These are phyloP conservation scores for Trichogramma dendrolimi DNA, from an alignment of 2,888 invertebrate genomes.

Conservation along the genomic window DNA sequence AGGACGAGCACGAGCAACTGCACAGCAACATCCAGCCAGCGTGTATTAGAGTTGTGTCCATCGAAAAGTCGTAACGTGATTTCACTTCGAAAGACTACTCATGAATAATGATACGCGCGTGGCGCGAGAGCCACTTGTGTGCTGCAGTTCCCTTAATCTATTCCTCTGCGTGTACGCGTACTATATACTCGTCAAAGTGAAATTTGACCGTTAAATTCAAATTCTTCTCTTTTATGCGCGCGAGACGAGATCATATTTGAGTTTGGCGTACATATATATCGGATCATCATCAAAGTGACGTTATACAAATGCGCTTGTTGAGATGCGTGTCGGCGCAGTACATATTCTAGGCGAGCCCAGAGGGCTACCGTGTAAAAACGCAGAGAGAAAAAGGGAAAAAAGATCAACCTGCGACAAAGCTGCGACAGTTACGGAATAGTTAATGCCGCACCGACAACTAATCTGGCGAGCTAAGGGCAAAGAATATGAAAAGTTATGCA, in stretches of 20 bases:
- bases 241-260: constrained; percentile 4
- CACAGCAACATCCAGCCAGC: too few relatives aligned
- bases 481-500: too few relatives aligned
- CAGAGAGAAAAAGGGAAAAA: too few relatives aligned
- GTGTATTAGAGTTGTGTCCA: constrained; percentile 2
- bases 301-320: not conserved
- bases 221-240: constrained; percentile 3
- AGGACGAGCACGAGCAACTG: too few relatives aligned
- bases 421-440: too few relatives aligned
- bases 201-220: constrained; percentile 11
- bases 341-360: too few relatives aligned
- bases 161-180: too few relatives aligned
- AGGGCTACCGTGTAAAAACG: too few relatives aligned
- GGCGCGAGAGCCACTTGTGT: not conserved
- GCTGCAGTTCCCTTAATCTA: too few relatives aligned
- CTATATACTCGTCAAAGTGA: constrained; percentile 5
- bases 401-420: too few relatives aligned
- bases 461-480: too few relatives aligned
- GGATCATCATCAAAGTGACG: constrained; percentile 16
- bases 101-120: constrained; percentile 11
- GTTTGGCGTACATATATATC: not conserved
- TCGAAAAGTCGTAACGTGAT: constrained; percentile 20
- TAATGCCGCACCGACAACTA: too few relatives aligned
- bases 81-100: constrained; percentile 11
- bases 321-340: not conserved